Base-by-base conservation (phyloP, 2,888 invertebrate species). In the Microplitis manilae region DNA sequence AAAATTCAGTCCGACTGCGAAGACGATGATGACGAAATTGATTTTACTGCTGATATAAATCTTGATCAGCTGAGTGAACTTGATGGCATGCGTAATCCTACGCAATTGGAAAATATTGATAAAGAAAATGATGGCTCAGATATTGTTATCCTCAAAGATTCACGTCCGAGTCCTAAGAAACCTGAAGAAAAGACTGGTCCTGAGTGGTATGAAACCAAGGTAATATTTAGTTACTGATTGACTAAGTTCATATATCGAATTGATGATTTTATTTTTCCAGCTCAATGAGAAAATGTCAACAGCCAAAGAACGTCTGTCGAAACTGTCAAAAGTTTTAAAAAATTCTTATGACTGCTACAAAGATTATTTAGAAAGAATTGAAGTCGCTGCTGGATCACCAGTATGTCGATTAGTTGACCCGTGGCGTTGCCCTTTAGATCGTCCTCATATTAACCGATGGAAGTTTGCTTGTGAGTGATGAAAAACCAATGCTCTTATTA, bases 401-500 rank as follows among this genome's bases (percentile, higher is more conserved):
- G 83, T 89, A n/a, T 89, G 89, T 79, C 86, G 85, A 77, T 50
- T 90, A 62, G 87, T 86, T 73, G 80, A 85, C 15, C 83, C 87
- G 6, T 83, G 85, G 40, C 85, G 83, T 62, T 86, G 85, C 80
- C 83, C 87, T 2, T 83, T 87, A 60, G 83, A 86, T 64, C 85
- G 84, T 67, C 85, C 86, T 60, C 83, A 87, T 68, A 87, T 86
- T 2, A 86, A 88, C 82, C 86, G 90, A 62, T 90, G 89, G 89
- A 89, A 89, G 76, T 89, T 90, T 75, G 79, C 84, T 60, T 90
- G 90, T 89, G 83, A 88, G 88, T 88, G 82, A 79, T 15, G 20
- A 17, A 69, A n/a, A 4, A 17, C 30, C 39, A 8, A 77, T 72
- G 13, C 67, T n/a, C 2, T 9, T 5, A 73, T 9, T 17, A 1